Evolutionary conservation across 2,888 invertebrate species (phyloP), one percentile per base, ranked within the genome.

Genomic region (Agrochola macilenta): DNA sequence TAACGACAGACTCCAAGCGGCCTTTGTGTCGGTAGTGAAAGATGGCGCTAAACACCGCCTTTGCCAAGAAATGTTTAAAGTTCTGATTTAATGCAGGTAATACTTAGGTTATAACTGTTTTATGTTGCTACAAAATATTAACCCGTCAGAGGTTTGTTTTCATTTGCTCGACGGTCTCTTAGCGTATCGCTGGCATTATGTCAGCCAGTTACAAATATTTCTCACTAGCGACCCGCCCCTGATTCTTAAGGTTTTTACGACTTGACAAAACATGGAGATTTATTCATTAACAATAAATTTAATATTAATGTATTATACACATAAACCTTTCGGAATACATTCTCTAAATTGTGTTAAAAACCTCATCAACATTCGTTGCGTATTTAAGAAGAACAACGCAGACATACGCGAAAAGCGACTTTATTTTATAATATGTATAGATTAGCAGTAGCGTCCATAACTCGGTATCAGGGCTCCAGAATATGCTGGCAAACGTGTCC

Each of bases 31-130:
- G 8, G 52, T 26, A n/a, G 43, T 82, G 82, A 79, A 52, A 65
- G 64, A 79, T 82, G 82, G 82, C 43, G 82, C 46, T 76, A 52
- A 82, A 65, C 2, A 82, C 82, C 85, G 69, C 69, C 69, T 65
- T 12, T 39, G n/a, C 60, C 12, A 49, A 46, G 35, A 72, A 81
- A 81, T 65, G 69, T 58, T 69, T 23, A 80, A 79, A 69, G 49
- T 74, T 79, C 57, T 58, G 43, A 9, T 58, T 82, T 39, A 66
- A 66, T 64, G 46, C 26, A 65, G 20, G 23, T 49, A 68, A 23
- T 77, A 52, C 63, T 82, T 77, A 35, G 9, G 61, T n/a, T 76
- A 82, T 43, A 76, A 35, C 64, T 65, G 49, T 64, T 78, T 76
- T 76, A 76, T 43, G 58, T 46, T 52, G 23, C 35, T 35, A 75